Base-by-base conservation (phyloP, 2,888 invertebrate genomes). In the Drosophila meridiana region DNA sequence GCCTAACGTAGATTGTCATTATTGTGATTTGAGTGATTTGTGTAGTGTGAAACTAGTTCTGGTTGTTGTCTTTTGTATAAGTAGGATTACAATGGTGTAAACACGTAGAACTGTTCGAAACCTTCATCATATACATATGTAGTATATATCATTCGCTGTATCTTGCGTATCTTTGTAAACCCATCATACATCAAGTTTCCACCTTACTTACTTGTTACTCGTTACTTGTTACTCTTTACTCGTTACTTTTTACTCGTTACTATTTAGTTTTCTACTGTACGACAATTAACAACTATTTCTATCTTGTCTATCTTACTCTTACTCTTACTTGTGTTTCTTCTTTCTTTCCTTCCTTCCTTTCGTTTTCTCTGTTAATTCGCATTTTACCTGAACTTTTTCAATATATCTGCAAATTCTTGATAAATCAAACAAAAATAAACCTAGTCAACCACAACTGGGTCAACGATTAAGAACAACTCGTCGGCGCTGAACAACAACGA, bases 291-390 rank as follows among this genome's bases (percentile, higher is more conserved):
- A 63, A 28, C 42, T 30, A 60, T 57, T 73, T 73, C 65, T 78
- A 69, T 70, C 76, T 76, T 73, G 67, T 78, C 85, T 87, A 71
- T 84, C 86, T 90, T 86, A 87, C 74, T 83, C 86, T 90, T 86
- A 87, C 73, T 83, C 69, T 73, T 69, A 69, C 83, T 90, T 79
- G 73, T 74, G 63, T 87, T 89, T 50, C 70, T 67, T 67, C 71
- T 90, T 74, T 73, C 86, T 71, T 82, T 85, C 79, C 75, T 82
- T 83, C 76, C 75, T 81, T 70, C 73, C 69, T 89, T 86, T 73
- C 78, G 78, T 89, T 83, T 66, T 68, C 71, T 83, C 76, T 76
- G 65, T 87, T 82, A 53, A 70, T 76, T 89, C 82, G 76, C 69
- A 69, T 63, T 89, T 71, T 85, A 65, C 60, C 62, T 80, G 72